Percentiles rank a stretch among this genome's conserved stretches.
These are phyloP conservation scores for Oncorhynchus nerka DNA, from an alignment of 2,113 vertebrate species.

Conservation along the genomic window DNA sequence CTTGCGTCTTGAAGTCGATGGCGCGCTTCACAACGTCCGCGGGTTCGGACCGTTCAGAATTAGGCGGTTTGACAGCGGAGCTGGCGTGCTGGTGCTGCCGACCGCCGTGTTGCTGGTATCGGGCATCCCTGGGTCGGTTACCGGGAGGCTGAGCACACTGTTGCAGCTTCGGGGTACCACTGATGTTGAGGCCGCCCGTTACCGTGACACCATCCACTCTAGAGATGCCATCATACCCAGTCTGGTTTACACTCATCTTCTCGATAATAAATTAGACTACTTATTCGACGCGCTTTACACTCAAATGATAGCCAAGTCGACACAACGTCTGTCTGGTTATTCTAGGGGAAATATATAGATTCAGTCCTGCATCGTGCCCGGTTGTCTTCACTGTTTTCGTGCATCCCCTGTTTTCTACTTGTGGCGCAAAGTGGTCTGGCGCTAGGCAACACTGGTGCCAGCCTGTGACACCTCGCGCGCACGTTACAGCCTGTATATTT, in stretches of 20 bases:
- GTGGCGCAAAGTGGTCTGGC: too few relatives aligned
- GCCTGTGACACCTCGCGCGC: too few relatives aligned
- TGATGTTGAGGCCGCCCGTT: slow-evolving; percentile 31
- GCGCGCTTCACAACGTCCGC: slow-evolving; percentile 85
- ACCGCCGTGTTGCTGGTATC: slow-evolving; percentile 46
- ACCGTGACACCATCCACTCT: slow-evolving; percentile 54
- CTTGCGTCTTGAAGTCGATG: slow-evolving; percentile 93
- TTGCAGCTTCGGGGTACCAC: slow-evolving; percentile 58
- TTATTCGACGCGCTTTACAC: not conserved
- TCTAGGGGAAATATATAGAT: not conserved
- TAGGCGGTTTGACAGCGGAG: slow-evolving; percentile 63
- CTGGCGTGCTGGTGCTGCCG: slow-evolving; percentile 63
- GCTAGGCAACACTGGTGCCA: too few relatives aligned
- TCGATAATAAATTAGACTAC: not conserved
- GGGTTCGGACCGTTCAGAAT: slow-evolving; percentile 68
- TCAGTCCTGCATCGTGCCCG: slow-evolving; percentile 26
- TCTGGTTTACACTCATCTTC: slow-evolving; percentile 62
- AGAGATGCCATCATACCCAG: slow-evolving; percentile 53
- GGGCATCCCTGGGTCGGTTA: slow-evolving; percentile 62
- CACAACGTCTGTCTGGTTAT: not conserved
- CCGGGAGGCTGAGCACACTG: slow-evolving; percentile 62
- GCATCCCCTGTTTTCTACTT: not conserved
- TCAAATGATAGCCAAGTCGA: not conserved
- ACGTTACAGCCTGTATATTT: too few relatives aligned
- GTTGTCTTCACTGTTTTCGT: not conserved